These are phyloP conservation scores for Hyles euphorbiae DNA, from an alignment of 1,140 invertebrate species.

Conservation along the genomic window DNA sequence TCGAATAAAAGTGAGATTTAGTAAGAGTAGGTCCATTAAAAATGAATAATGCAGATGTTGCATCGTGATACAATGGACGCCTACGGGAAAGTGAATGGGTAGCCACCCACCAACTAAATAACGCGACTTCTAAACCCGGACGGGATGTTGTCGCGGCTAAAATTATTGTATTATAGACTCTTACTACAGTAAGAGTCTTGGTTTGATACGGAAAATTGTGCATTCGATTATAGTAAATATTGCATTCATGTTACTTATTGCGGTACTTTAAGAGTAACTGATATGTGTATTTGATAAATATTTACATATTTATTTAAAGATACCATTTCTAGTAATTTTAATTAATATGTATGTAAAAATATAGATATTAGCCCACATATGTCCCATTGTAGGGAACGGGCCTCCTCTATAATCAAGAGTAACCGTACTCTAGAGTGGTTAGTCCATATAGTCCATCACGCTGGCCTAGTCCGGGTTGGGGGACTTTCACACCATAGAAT, in stretches of 20 bases:
- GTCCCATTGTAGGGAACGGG: too few species aligned
- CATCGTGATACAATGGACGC: conserved; percentile 3
- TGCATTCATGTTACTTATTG: conserved; percentile 1
- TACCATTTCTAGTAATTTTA: too few species aligned
- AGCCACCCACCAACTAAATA: conserved; percentile 27
- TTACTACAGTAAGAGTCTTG: not conserved
- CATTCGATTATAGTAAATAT: not conserved
- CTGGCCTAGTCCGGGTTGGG: too few species aligned
- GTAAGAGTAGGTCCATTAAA: not conserved
- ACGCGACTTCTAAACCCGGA: not conserved
- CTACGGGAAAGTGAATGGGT: conserved; percentile 9
- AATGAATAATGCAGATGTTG: conserved; percentile 5
- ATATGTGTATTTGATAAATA: not conserved
- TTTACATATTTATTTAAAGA: too few species aligned
- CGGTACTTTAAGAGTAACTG: not conserved
- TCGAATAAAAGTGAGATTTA: conserved; percentile 1
- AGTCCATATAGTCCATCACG: too few species aligned
- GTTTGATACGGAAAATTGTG: not conserved
- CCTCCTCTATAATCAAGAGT: too few species aligned
- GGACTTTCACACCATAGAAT: too few species aligned
- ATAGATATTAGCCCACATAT: too few species aligned
- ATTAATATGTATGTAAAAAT: too few species aligned
- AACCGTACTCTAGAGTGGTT: too few species aligned
- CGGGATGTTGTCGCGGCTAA: not conserved
- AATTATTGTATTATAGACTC: not conserved